These are phyloP conservation scores for Pedicia rivosa DNA, from an alignment of 2,888 invertebrate species.

Conservation along the genomic window DNA sequence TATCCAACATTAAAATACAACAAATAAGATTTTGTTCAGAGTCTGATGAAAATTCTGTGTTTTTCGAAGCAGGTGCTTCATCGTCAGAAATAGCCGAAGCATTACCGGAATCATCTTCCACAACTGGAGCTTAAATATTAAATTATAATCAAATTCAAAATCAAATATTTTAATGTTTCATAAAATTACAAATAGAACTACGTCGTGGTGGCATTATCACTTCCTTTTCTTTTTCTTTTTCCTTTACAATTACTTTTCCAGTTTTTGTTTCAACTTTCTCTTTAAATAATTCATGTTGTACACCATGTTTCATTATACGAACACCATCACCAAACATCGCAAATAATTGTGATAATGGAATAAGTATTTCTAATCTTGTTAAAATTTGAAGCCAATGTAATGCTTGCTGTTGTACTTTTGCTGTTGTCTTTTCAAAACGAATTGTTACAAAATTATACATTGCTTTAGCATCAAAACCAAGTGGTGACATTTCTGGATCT, in stretches of 20 bases:
- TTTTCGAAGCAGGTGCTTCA: constrained; percentile 40
- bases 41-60: constrained; percentile 52
- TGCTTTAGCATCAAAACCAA: constrained; percentile 86
- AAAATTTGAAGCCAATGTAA: constrained; percentile 77
- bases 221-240: constrained; percentile 23
- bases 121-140: constrained; percentile 37
- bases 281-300: constrained; percentile 30
- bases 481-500: constrained; percentile 88
- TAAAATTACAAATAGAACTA: constrained; percentile 37
- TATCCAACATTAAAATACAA: constrained; percentile 92
- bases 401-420: constrained; percentile 75
- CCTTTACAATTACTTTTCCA: constrained; percentile 22
- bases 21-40: constrained; percentile 74
- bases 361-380: constrained; percentile 75
- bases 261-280: constrained; percentile 27
- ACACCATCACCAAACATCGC: constrained; percentile 83
- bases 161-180: not conserved
- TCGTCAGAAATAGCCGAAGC: constrained; percentile 55
- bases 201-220: constrained; percentile 29
- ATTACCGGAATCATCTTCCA: constrained; percentile 51
- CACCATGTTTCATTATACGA: constrained; percentile 45
- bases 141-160: not conserved
- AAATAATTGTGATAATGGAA: constrained; percentile 74
- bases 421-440: constrained; percentile 62
- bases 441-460: constrained; percentile 89